These are phyloP conservation scores for Andricus grossulariae DNA, from an alignment of 1,140 invertebrate species.

Conservation along the genomic window DNA sequence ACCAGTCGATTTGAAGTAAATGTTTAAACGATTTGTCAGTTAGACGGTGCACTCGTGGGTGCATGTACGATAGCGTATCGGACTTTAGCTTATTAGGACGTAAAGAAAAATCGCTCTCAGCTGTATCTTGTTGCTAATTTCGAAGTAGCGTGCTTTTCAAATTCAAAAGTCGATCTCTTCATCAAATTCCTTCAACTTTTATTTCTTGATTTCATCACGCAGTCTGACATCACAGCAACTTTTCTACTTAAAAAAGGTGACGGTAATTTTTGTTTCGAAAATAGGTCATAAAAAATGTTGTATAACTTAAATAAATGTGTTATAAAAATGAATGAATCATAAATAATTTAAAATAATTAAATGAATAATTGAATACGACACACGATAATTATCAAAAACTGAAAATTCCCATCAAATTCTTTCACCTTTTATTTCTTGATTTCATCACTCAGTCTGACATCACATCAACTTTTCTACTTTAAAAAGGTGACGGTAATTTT, in stretches of 20 bases:
- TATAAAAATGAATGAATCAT: no score
- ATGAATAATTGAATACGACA: no score
- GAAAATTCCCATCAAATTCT: neutral
- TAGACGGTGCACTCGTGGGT: neutral
- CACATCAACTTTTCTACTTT: no score
- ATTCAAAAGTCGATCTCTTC: constrained; percentile 2
- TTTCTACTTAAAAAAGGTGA: no score
- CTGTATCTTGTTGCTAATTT: constrained; percentile 14
- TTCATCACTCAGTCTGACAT: neutral
- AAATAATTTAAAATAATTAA: no score
- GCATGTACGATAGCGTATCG: constrained; percentile 23
- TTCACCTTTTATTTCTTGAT: neutral
- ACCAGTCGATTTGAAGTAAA: constrained; percentile 41
- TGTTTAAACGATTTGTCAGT: constrained; percentile 41
- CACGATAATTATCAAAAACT: no score
- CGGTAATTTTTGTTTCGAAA: no score
- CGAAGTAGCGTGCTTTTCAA: constrained; percentile 10
- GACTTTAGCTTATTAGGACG: constrained; percentile 23
- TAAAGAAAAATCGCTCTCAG: constrained; percentile 16
- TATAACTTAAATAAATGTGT: no score
- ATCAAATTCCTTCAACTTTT: neutral
- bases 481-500: no score
- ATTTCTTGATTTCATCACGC: neutral
- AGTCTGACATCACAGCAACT: no score
- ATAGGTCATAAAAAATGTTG: neutral